Base-by-base conservation (phyloP, 2,113 vertebrate genomes). In the Telmatochromis sp. region DNA sequence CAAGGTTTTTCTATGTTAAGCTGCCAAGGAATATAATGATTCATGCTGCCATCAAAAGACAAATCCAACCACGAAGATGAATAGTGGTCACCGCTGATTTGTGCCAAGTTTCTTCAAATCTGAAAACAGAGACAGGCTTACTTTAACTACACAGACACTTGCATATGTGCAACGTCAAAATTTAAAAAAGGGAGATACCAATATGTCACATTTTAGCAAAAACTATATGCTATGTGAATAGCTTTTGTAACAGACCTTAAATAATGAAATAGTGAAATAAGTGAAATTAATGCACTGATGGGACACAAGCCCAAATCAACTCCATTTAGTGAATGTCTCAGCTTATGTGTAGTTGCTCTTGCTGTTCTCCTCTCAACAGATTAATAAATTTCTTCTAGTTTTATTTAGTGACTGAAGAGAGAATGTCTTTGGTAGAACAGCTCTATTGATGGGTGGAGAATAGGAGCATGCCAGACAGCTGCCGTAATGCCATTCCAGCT, bases 401-500 rank as follows among this genome's bases (percentile, higher is more conserved):
- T 58, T 5, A 71, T 21, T 47, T 21, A 45, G 35, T 10, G 51
- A 35, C 60, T 83, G 75, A 33, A 5, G n/a, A 3, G 2, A 19
- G 26, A n/a, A 15, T 40, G 35, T 50, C 47, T 60, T 37, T 45
- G 9, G 55, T 31, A n/a, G 55, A 42, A 55, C n/a, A 9, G 57
- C 37, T 53, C 57, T 45, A 10, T 80, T 81, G 65, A 73, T 7
- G 15, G 58, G 12, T 13, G 45, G 53, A 87, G 65, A 89, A 82
- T 19, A 83, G 45, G 28, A 78, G 40, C 79, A 89, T 87, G 84
- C 86, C 87, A 90, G 13, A 80, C 58, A 86, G 91, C 85, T 93
- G 89, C 58, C 0, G 84, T 90, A 81, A 89, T 84, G 8, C 83
- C 81, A 75, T 92, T 87, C 86, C 87, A 81, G 19, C 57, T 80